Conservation (phyloP, 2,888 invertebrate species). For the Calliscelio sp. region DNA sequence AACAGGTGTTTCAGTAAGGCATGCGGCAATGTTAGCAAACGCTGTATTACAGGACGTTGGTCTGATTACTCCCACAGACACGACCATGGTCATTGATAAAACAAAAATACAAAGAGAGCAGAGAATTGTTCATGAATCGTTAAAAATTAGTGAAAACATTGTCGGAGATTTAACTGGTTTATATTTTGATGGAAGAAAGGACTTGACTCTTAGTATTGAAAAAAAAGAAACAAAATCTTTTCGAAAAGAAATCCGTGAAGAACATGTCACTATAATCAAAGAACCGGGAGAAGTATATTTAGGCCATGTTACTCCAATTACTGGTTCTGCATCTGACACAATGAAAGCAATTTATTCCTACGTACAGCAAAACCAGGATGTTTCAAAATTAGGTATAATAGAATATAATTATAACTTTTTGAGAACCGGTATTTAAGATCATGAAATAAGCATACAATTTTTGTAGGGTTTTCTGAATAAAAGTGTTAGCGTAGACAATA, state of each 20-base stretch:
- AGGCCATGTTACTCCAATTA: slow-evolving; percentile 31
- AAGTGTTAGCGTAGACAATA: too few relatives aligned
- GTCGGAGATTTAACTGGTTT: background rate
- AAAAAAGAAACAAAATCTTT: slow-evolving; percentile 26
- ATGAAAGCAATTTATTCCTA: background rate
- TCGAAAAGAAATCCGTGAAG: slow-evolving; percentile 30
- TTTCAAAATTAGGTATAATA: too few relatives aligned
- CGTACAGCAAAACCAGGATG: too few relatives aligned
- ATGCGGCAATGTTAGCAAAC: slow-evolving; percentile 69
- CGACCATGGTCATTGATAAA: background rate
- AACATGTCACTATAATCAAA: slow-evolving; percentile 38
- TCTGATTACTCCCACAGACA: slow-evolving; percentile 68
- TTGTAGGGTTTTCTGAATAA: too few relatives aligned
- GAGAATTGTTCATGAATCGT: background rate
- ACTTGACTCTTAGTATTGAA: slow-evolving; percentile 67
- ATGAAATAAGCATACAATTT: too few relatives aligned
- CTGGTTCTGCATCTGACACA: slow-evolving; percentile 2
- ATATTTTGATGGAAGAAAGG: slow-evolving; percentile 76
- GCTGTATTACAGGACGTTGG: slow-evolving; percentile 71
- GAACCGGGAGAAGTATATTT: slow-evolving; percentile 42
- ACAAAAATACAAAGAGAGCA: background rate
- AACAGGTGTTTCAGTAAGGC: slow-evolving; percentile 52
- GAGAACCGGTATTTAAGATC: too few relatives aligned
- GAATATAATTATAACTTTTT: too few relatives aligned
- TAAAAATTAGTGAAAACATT: background rate